Base-by-base conservation (phyloP, 1,140 invertebrate species). In the Atta texana region DNA sequence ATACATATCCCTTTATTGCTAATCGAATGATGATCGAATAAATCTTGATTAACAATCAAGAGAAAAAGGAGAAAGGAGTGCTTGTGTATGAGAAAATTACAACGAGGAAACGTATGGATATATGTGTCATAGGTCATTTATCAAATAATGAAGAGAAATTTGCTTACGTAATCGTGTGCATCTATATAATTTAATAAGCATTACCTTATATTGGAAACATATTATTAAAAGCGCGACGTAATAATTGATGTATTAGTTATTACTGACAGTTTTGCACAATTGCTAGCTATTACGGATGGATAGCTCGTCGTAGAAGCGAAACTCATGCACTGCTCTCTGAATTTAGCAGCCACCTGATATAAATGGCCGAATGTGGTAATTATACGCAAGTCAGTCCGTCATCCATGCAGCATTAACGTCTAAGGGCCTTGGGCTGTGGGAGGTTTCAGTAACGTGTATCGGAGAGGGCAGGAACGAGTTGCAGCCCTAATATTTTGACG, bases 401-500 rank as follows among this genome's bases (percentile, higher is more conserved):
- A 59, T 87, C 72, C 80, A 72, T 74, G 78, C 66, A 63, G 69
- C 55, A 84, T 90, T 80, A 74, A 86, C 49, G 72, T 84, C 80
- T 87, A 76, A 51, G 71, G 51, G 88, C 88, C 86, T 77, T 82
- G 72, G 88, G 91, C 88, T 57, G 75, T 89, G 84, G 91, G 84
- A 88, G 88, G 89, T 68, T 86, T 82, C 75, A 61, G 31, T 63
- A 69, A 85, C 76, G 63, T 68, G 88, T 69, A 88, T 91, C 75
- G 61, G 57, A 84, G 77, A 89, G 63, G 64, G 89, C 51, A 80
- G 59, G 21, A 81, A 78, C 61, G 71, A 77, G 71, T 69, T 63
- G 63, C 63, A 76, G 72, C 63, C 63, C 86, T 80, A 87, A 92
- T 92, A 87, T 92, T 90, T 92, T 90, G 91, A 89, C 86, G 61